A percentile compares a stretch with the other conserved stretches of the same genome.
phyloP scores from a whole-genome alignment of 2,113 vertebrate species.

The Toxotes chatareus region DNA sequence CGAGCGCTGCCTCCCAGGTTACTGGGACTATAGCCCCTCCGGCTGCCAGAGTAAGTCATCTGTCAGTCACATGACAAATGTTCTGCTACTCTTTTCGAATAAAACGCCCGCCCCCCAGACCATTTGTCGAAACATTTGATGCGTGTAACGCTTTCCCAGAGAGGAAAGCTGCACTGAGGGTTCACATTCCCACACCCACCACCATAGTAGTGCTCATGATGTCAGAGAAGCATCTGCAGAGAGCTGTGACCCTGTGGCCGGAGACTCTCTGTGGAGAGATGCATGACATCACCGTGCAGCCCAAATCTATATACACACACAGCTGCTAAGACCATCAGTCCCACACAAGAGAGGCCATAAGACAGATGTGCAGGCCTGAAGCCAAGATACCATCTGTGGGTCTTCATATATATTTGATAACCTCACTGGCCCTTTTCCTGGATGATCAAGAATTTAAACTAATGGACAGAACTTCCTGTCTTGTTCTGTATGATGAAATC shows the following conservation, averaged over 20 bases:
- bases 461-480: background rate
- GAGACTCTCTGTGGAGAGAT: slow-evolving; percentile 44
- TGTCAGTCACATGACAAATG: slow-evolving; percentile 8
- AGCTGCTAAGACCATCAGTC: slow-evolving; percentile 58
- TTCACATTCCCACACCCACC: slow-evolving; percentile 64
- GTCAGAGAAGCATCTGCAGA: slow-evolving; percentile 53
- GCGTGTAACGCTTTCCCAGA: slow-evolving; percentile 30
- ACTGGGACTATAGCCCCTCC: slow-evolving; percentile 84
- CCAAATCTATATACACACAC: slow-evolving; percentile 31
- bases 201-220: slow-evolving; percentile 43
- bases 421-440: slow-evolving; percentile 26
- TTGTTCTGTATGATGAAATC: slow-evolving; percentile 1
- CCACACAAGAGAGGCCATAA: slow-evolving; percentile 40
- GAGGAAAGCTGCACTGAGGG: background rate
- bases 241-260: slow-evolving; percentile 34
- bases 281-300: slow-evolving; percentile 61
- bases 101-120: background rate
- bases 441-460: background rate
- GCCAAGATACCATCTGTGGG: slow-evolving; percentile 49
- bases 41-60: slow-evolving; percentile 86
- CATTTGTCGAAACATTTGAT: slow-evolving; percentile 30
- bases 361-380: slow-evolving; percentile 60
- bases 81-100: slow-evolving; percentile 11
- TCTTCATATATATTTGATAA: slow-evolving; percentile 15
- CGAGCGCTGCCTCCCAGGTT: slow-evolving; percentile 84